Evolutionary conservation across 2,113 vertebrate genomes (phyloP), one percentile per base, ranked within the genome.

Genomic region (Gracilinanus agilis): DNA sequence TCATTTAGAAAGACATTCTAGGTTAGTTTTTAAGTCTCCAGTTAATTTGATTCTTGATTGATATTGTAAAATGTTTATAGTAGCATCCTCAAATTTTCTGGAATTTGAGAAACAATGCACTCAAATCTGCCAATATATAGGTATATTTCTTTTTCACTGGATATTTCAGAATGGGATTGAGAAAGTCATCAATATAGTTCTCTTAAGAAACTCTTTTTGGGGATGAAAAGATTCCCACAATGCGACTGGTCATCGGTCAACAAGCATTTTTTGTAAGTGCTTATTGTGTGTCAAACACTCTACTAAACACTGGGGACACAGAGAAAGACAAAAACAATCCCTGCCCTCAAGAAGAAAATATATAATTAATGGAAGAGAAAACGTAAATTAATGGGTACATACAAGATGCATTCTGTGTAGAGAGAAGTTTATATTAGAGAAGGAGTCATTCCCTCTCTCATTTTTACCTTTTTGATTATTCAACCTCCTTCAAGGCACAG

Each of bases 41-140:
- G 83, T 88, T 25, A 29, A 0, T 8, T 0, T 90, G 34, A 5
- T 89, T 91, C 93, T 94, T 91, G 58, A 67, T 53, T 89, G 55
- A 56, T 6, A 83, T 56, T 56, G 24, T 61, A 34, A 91, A 88
- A 95, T 49, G 40, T 44, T 93, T 95, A 92, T 90, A 92, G 9
- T 40, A 55, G 2, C 23, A 89, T 34, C 93, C 92, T 67, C 55
- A 40, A 94, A 40, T 93, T 55, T 8, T 96, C 90, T 91, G 40
- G 91, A 91, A 93, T 91, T 94, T n/a, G 44, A 34, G 83, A 96
- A 94, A 29, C 21, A 61, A 91, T n/a, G 89, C 6, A 53, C 44
- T 7, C 6, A 92, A 75, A 21, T 95, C 93, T 95, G 53, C 16
- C 67, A 83, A 9, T 40, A n/a, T 9, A 83, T 8, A 83, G 16